A percentile compares a stretch with the other conserved stretches of the same genome.
Evolutionary conservation across 2,113 vertebrate species (phyloP).

Genomic region (Gambusia holbrooki): DNA sequence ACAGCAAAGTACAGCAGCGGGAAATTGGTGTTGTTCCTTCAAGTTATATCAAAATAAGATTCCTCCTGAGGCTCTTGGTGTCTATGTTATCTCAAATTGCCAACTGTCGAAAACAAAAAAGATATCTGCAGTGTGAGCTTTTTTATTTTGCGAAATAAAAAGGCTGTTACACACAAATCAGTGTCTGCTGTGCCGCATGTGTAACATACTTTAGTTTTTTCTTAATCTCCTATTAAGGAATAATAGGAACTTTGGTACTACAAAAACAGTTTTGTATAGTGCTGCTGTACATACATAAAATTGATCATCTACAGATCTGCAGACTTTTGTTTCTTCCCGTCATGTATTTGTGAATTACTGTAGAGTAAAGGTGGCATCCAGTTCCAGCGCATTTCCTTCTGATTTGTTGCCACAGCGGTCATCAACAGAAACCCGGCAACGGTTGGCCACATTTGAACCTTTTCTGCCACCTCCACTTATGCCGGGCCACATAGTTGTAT

Average conservation of each 20-base stretch:
- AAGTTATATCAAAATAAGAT: not conserved
- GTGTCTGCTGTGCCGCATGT: too few species aligned
- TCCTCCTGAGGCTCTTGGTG: not conserved
- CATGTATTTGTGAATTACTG: not conserved
- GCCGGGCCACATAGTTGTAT: slow-evolving; percentile 32
- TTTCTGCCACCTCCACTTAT: slow-evolving; percentile 46
- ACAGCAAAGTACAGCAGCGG: not conserved
- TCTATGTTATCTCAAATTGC: not conserved
- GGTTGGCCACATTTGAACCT: slow-evolving; percentile 55
- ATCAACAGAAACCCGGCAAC: slow-evolving; percentile 22
- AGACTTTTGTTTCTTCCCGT: not conserved
- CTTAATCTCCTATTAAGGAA: not conserved
- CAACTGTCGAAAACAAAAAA: not conserved
- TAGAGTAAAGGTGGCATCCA: not conserved
- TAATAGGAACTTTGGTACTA: not conserved
- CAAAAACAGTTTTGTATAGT: not conserved
- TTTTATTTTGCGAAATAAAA: too few species aligned
- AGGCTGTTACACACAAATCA: too few species aligned
- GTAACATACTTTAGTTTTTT: not conserved
- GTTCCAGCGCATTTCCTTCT: slow-evolving; percentile 1
- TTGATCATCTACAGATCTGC: not conserved
- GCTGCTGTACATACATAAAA: not conserved
- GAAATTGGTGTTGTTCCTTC: not conserved
- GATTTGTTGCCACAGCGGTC: slow-evolving; percentile 37
- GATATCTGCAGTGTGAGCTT: not conserved